A percentile compares a stretch with the other conserved stretches of the same genome.
phyloP scores from a whole-genome alignment of 1,140 invertebrate genomes.

The Drosophila parvula region DNA sequence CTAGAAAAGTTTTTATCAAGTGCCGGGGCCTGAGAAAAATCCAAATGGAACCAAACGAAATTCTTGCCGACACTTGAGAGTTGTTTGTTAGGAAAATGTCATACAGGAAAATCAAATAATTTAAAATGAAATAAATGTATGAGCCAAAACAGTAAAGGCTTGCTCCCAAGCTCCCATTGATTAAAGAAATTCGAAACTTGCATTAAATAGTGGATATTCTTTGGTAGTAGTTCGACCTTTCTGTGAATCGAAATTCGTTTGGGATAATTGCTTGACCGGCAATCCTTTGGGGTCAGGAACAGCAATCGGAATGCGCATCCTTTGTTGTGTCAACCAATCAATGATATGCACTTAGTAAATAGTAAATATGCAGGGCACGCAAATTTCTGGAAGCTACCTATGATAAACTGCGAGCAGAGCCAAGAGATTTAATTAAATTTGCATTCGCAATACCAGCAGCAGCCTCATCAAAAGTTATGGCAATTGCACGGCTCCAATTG shows the following conservation, averaged over 20 bases:
- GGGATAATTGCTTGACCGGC: conserved; percentile 18
- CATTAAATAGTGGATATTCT: conserved; percentile 1
- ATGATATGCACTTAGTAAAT: conserved; percentile 22
- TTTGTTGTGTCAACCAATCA: conserved; percentile 58
- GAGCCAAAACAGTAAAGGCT: background rate
- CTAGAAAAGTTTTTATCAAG: conserved; percentile 55
- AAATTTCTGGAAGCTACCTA: conserved; percentile 28
- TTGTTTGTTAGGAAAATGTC: conserved; percentile 26
- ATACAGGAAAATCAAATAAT: conserved; percentile 7
- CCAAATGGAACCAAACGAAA: conserved; percentile 30
- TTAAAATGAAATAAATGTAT: background rate
- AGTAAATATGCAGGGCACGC: conserved; percentile 44
- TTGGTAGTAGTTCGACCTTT: background rate
- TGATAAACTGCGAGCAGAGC: conserved; percentile 35
- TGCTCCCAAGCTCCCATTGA: too few relatives aligned
- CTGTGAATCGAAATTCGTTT: background rate
- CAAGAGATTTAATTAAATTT: conserved; percentile 72
- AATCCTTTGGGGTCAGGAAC: conserved; percentile 30
- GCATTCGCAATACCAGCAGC: conserved; percentile 45
- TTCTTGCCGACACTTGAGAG: conserved; percentile 53
- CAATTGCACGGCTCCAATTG: conserved; percentile 31
- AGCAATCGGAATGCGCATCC: conserved; percentile 31
- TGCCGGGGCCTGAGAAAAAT: conserved; percentile 11
- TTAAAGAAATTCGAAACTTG: background rate
- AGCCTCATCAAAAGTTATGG: conserved; percentile 51